phyloP scores from a whole-genome alignment of 2,797 vertebrate species.

The Sebastolobus altivelis region DNA sequence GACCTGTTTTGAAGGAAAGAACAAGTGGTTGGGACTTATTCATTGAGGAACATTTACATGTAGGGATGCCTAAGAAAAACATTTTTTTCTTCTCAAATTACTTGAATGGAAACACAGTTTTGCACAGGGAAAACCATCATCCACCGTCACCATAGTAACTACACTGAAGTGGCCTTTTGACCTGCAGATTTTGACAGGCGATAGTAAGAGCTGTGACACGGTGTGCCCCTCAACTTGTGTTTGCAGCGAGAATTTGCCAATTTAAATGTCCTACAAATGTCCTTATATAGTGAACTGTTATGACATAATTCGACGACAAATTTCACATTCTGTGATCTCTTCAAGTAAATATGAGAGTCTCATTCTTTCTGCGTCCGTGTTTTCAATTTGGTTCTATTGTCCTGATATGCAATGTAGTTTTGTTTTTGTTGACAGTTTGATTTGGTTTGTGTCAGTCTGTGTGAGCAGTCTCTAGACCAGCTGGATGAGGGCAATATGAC shows the following conservation, averaged over 20 bases:
- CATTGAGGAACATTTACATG: not conserved
- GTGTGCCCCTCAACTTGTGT: not conserved
- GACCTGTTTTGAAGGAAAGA: slow-evolving; percentile 22
- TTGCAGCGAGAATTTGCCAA: not conserved
- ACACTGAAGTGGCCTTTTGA: not conserved
- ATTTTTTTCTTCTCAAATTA: not conserved
- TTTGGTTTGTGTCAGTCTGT: not conserved
- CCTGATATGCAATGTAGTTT: not conserved
- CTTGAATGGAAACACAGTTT: slow-evolving; percentile 7
- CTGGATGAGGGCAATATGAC: slow-evolving; percentile 3
- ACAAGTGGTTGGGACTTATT: not conserved
- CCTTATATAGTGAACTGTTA: not conserved
- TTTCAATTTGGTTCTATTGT: not conserved
- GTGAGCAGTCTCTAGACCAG: not conserved
- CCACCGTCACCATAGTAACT: not conserved
- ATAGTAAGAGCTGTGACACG: not conserved
- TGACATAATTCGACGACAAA: not conserved
- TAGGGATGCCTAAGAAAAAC: not conserved
- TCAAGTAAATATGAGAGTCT: not conserved
- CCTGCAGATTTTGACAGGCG: not conserved
- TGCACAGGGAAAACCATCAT: not conserved
- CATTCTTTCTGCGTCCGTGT: not conserved
- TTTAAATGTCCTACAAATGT: not conserved
- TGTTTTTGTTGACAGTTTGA: slow-evolving; percentile 8
- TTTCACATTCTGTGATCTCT: not conserved